A percentile compares a stretch with the other conserved stretches of the same genome.
Conservation (phyloP, 2,113 vertebrate genomes). For the Toxostoma redivivum region DNA sequence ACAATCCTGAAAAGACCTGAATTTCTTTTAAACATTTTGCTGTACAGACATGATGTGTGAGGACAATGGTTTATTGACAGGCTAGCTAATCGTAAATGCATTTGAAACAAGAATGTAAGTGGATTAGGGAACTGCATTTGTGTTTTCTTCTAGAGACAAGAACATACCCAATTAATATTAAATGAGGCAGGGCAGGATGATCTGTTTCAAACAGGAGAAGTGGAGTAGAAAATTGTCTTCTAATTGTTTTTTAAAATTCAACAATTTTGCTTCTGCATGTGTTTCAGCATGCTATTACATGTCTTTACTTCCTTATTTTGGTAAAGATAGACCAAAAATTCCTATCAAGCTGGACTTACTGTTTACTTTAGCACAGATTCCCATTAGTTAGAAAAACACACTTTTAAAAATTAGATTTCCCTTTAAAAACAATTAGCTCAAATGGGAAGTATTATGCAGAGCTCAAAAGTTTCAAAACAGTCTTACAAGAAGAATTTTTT, state of each 20-base stretch:
- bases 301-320: conserved; percentile 22
- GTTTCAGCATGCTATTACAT: neutral
- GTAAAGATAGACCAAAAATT: conserved; percentile 28
- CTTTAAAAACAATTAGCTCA: conserved; percentile 50
- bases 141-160: neutral
- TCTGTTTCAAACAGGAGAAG: conserved; percentile 3
- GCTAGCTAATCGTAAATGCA: neutral
- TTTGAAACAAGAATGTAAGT: neutral
- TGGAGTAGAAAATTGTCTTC: conserved; percentile 22
- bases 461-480: conserved; percentile 22
- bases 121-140: neutral
- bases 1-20: neutral
- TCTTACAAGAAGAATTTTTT: neutral
- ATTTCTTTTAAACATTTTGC: neutral
- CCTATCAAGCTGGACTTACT: neutral
- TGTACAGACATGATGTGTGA: neutral
- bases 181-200: conserved; percentile 27
- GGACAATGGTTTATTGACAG: neutral
- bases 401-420: conserved; percentile 47
- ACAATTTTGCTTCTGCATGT: neutral
- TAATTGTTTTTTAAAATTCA: conserved; percentile 22
- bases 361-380: conserved; percentile 39
- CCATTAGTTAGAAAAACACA: conserved; percentile 49
- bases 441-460: conserved; percentile 30
- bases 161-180: conserved; percentile 18